A percentile compares a stretch with the other conserved stretches of the same genome.
Conservation (phyloP, 2,113 vertebrate genomes). For the Alosa alosa region DNA sequence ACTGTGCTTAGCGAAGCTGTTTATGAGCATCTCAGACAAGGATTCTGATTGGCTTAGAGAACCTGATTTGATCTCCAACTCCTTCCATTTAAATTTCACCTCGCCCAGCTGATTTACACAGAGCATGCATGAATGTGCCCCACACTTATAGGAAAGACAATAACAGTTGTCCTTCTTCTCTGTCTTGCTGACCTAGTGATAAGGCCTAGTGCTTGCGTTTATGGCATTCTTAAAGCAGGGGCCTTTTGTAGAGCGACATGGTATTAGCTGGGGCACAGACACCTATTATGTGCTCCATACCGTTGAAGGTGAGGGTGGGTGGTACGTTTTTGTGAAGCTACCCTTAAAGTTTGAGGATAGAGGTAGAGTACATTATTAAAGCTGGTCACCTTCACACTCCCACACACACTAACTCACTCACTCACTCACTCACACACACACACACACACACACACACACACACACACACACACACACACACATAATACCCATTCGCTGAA, state of each 20-base stretch:
- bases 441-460: too few relatives aligned
- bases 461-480: too few relatives aligned
- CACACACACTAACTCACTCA: not conserved
- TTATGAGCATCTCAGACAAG: not conserved
- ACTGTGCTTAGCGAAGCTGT: not conserved
- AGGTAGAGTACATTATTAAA: not conserved
- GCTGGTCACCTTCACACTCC: constrained; percentile 28
- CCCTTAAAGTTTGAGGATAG: not conserved
- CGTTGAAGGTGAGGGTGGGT: not conserved
- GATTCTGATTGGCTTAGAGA: not conserved
- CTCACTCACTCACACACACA: not conserved
- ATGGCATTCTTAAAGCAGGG: not conserved
- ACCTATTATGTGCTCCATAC: not conserved
- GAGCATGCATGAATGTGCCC: constrained; percentile 1
- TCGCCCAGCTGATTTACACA: not conserved
- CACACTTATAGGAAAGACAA: not conserved
- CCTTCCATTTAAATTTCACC: constrained; percentile 2
- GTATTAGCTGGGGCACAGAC: not conserved
- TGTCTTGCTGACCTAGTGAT: not conserved
- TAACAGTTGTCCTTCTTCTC: constrained; percentile 18
- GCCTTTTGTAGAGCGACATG: not conserved
- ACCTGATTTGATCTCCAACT: not conserved
- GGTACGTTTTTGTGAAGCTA: not conserved
- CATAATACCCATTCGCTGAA: not conserved
- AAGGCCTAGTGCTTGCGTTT: not conserved